Evolutionary conservation across 1,140 invertebrate genomes (phyloP), one percentile per base, ranked within the genome.

Genomic region (Ostrea edulis): DNA sequence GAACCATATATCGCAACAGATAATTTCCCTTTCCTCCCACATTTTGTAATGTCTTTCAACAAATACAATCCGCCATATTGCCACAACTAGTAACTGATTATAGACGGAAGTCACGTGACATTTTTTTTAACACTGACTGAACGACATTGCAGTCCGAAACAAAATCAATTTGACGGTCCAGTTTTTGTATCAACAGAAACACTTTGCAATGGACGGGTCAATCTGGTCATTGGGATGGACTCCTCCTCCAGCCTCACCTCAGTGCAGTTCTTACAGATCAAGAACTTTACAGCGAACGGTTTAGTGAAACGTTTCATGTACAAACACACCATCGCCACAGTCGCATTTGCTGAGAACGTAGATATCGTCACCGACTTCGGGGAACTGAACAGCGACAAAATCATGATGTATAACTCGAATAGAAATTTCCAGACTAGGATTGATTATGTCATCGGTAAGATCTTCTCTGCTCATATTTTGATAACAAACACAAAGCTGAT

Each of bases 361-460:
- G 52, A 83, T 52, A 54, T 83, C 20, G 82, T 83, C 44, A 83
- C 82, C 8, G 44, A 83, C 52, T 83, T 83, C 52, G 82, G 82
- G n/a, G 52, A 83, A n/a, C 2, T 83, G 20, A 83, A 54, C 44
- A 83, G 44, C 52, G 44, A 52, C n/a, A 54, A 83, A 83, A 83
- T 83, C 17, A 22, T 54, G 68, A 77, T 77, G 68, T 77, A 77
- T 25, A 77, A 77, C 25, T 77, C 68, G 8, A 77, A 77, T 29
- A 77, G 68, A 29, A 35, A 77, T 25, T 77, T 29, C 22, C 68
- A 77, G 25, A 77, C 68, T 11, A 77, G 68, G 25, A 77, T 77
- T 77, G 68, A 77, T 25, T 77, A 35, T 35, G 68, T 25, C 29
- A 77, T 77, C 9, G 68, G 68, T 77, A 17, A n/a, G 55, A 20